These are phyloP conservation scores for Melanotaenia nigrans DNA, from an alignment of 2,797 vertebrate species.

Conservation along the genomic window DNA sequence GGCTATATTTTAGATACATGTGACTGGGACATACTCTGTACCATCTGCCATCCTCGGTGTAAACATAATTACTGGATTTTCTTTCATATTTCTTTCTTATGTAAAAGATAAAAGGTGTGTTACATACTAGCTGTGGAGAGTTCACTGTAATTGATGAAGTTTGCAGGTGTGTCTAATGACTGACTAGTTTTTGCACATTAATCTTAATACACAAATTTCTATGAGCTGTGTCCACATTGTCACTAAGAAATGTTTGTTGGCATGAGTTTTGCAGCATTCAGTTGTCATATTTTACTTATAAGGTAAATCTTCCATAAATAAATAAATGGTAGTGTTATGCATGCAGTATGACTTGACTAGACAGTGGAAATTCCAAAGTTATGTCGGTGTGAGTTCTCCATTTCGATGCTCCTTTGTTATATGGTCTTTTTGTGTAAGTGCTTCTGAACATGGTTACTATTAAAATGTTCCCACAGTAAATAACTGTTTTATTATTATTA, in stretches of 20 bases:
- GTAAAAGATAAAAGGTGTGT: background rate
- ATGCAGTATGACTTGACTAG: constrained; percentile 15
- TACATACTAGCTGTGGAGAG: background rate
- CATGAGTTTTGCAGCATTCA: background rate
- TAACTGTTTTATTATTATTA: constrained; percentile 21
- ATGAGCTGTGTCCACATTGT: background rate
- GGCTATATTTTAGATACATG: constrained; percentile 26
- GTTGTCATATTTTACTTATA: background rate
- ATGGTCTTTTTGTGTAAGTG: constrained; percentile 37
- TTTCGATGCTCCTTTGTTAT: background rate
- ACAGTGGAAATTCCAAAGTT: background rate
- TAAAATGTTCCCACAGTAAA: constrained; percentile 46
- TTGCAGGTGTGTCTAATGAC: constrained; percentile 39
- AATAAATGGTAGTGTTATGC: constrained; percentile 33
- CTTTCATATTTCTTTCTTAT: background rate
- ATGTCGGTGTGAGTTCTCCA: background rate
- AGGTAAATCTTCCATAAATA: background rate
- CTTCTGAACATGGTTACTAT: constrained; percentile 53
- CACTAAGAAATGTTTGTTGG: background rate
- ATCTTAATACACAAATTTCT: background rate
- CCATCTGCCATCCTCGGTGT: background rate
- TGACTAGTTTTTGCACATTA: background rate
- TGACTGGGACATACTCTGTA: background rate
- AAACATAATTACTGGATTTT: background rate
- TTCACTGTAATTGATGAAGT: background rate